These are phyloP conservation scores for Myodes glareolus DNA, from an alignment of 2,113 vertebrate species.

Conservation along the genomic window DNA sequence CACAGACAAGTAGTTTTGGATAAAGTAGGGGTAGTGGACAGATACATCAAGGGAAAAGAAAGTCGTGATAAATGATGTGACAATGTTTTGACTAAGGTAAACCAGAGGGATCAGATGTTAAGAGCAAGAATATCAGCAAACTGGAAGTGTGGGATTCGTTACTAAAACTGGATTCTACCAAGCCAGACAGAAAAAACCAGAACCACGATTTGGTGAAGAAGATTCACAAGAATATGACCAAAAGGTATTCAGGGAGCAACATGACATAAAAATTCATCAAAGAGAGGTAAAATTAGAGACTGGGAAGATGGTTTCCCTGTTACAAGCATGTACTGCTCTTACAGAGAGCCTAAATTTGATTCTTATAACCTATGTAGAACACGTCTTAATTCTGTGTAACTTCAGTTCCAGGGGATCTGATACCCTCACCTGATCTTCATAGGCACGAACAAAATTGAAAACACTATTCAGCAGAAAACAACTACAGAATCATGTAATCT, in stretches of 20 bases:
- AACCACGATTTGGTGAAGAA: not conserved
- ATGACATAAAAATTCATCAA: not conserved
- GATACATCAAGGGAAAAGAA: not conserved
- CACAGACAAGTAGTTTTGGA: not conserved
- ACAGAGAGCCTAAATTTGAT: not conserved
- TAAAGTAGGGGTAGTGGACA: too few relatives aligned
- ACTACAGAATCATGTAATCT: not conserved
- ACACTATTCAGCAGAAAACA: not conserved
- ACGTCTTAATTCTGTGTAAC: not conserved
- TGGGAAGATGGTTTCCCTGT: not conserved
- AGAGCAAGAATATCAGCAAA: not conserved
- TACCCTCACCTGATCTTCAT: not conserved
- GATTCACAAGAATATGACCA: not conserved
- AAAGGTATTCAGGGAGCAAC: not conserved
- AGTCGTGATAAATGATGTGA: not conserved
- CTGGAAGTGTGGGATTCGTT: not conserved
- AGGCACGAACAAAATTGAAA: not conserved
- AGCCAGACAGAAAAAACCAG: not conserved
- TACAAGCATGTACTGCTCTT: not conserved
- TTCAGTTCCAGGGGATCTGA: not conserved
- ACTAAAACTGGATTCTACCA: not conserved
- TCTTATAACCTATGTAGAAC: not conserved
- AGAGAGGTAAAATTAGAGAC: not conserved
- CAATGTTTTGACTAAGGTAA: not conserved
- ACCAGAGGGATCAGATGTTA: not conserved